Base-by-base conservation (phyloP, 2,797 vertebrate species). In the Agapornis canus region DNA sequence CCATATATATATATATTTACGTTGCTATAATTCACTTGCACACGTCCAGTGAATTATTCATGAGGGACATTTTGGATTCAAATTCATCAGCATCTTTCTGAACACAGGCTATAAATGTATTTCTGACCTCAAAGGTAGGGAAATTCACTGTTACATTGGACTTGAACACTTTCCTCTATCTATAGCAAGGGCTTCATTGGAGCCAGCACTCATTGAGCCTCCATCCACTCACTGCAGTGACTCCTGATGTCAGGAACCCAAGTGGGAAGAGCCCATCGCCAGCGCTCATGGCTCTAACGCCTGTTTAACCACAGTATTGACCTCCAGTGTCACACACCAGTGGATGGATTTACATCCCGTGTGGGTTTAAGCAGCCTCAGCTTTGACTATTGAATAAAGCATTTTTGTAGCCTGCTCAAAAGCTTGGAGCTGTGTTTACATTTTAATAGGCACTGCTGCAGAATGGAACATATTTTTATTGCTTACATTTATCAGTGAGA, bases 381-480 rank as follows among this genome's bases (percentile, higher is more conserved):
- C 89, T 81, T 86, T 76, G 87, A 49, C 90, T 89, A 64, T 65
- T 73, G 94, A 94, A 96, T 97, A 97, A 97, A 98, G 96, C 96
- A 95, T 97, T 97, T 97, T 94, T 97, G 97, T 96, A 87, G 86
- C 89, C 94, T 92, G 82, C 96, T 97, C 95, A 95, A 86, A 92
- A 96, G 96, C 97, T 90, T 90, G 75, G 93, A 82, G 71, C 89
- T 82, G 81, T 92, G 96, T 97, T 97, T 97, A 96, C 97, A 97
- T 98, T 97, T 98, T 97, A 97, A 97, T 97, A 95, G 97, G 91
- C 86, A 52, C 92, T 91, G 91, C 93, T 85, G 91, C 80, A 94
- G 93, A 95, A 95, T 64, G 94, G 96, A 95, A 86, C 91, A 49
- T 92, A 49, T 93, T 87, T 95, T 97, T 95, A 96, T 97, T 89